phyloP scores from a whole-genome alignment of 2,797 vertebrate species.

The Danio choprae region DNA sequence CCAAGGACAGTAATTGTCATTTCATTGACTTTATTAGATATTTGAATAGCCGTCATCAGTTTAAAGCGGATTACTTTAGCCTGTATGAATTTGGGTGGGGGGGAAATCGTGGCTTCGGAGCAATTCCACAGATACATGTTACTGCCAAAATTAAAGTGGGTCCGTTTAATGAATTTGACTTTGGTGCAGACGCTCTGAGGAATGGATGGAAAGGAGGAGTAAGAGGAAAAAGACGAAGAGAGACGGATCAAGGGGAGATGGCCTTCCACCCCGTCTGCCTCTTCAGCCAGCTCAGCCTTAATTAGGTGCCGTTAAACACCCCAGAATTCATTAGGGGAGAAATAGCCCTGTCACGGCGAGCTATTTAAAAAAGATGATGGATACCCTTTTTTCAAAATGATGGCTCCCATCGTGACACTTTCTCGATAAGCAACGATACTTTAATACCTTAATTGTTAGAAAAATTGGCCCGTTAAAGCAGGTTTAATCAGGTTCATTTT shows the following conservation, averaged over 20 bases:
- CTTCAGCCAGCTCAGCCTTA: conserved; percentile 81
- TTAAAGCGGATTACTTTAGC: conserved; percentile 54
- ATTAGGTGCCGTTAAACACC: conserved; percentile 82
- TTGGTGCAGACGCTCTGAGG: conserved; percentile 65
- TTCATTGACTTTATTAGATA: conserved; percentile 72
- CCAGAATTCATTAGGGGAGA: conserved; percentile 79
- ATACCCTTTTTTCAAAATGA: conserved; percentile 77
- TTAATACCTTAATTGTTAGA: conserved; percentile 92
- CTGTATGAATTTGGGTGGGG: conserved; percentile 35
- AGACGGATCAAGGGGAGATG: conserved; percentile 65
- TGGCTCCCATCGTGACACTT: conserved; percentile 80
- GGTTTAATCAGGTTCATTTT: conserved; percentile 82
- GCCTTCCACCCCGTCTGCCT: conserved; percentile 76
- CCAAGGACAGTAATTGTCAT: conserved; percentile 73
- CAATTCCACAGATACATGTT: conserved; percentile 59
- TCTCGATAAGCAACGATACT: conserved; percentile 91
- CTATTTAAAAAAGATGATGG: conserved; percentile 83
- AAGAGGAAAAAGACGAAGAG: conserved; percentile 54
- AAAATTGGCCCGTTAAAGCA: conserved; percentile 85
- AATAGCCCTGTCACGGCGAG: conserved; percentile 78
- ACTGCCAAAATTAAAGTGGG: conserved; percentile 49
- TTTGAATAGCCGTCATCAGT: conserved; percentile 70
- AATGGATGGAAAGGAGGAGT: conserved; percentile 53
- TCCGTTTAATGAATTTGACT: conserved; percentile 80
- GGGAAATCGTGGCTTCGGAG: conserved; percentile 29